Conservation (phyloP, 2,113 vertebrate species). For the Progne subis region DNA sequence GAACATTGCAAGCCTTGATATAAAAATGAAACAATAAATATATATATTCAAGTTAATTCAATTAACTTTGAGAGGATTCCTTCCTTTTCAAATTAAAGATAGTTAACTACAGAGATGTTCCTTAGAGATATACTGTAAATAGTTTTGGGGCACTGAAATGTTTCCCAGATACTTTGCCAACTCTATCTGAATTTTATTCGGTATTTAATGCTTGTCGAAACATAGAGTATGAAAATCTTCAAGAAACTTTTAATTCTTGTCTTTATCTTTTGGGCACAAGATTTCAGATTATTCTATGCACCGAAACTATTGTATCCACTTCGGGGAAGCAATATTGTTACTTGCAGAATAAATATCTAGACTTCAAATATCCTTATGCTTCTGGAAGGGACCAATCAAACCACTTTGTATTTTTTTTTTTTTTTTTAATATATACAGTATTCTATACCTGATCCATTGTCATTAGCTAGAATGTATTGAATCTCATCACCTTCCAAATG, state of each 20-base stretch:
- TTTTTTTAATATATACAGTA: too few relatives aligned
- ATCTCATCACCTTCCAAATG: background rate
- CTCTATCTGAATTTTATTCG: background rate
- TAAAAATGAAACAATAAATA: background rate
- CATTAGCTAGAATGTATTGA: background rate
- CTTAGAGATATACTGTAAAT: background rate
- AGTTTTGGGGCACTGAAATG: background rate
- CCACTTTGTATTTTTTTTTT: background rate
- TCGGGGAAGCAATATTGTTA: background rate
- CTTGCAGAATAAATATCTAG: background rate
- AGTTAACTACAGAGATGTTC: background rate
- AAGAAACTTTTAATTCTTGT: background rate
- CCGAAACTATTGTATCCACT: background rate
- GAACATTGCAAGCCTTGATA: background rate
- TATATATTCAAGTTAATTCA: background rate
- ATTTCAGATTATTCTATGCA: background rate
- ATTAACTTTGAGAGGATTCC: background rate
- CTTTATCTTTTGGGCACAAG: background rate
- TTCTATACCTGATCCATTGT: background rate
- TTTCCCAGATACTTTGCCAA: background rate
- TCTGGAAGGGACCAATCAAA: background rate
- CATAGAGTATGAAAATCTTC: background rate
- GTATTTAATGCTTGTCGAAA: background rate
- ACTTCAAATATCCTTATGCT: background rate
- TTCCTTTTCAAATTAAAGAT: background rate